Base-by-base conservation (phyloP, 2,797 vertebrate species). In the Spinibarbus caldwelli region DNA sequence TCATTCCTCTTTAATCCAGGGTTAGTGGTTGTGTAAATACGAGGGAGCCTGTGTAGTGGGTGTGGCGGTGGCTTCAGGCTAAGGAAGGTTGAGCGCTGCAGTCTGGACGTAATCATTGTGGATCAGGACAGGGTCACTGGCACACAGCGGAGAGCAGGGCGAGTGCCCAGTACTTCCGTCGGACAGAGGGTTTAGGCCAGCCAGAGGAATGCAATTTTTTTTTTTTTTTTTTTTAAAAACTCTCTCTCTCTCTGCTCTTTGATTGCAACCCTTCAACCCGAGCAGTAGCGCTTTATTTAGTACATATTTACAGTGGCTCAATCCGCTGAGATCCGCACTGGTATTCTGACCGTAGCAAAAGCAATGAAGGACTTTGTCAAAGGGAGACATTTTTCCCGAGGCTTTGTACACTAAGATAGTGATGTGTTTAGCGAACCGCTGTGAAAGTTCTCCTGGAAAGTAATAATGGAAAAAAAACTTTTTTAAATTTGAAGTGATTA, bases 21-120 rank as follows among this genome's bases (percentile, higher is more conserved):
- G 87, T 90, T 93, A 92, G 92, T 87, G 93, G 94, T 94, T 92
- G 85, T 89, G 90, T 70, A 93, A 93, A 92, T 93, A 93, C 93
- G 93, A 47, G 84, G 66, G 91, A 93, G 91, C 84, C 90, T 90
- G 86, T 41, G 90, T 87, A 92, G 92, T 89, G 80, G 87, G 87
- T 78, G 73, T 89, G 86, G 70, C 59, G 64, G 85, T 90, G 86
- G 59, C 82, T 87, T 90, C 87, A 89, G 84, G 90, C 90, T 90
- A 86, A 82, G 71, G 54, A 78, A 84, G 84, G 86, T 89, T 78
- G 47, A 82, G 77, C 87, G 83, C 83, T 82, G 75, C 70, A 85
- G 82, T 75, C 81, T 77, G 81, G 81, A 81, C 49, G 45, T 73
- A 49, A 89, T 82, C 67, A 78, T 52, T 67, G 75, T 82, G 68